phyloP scores from a whole-genome alignment of 2,888 invertebrate genomes.

The Aphodius sticticus region DNA sequence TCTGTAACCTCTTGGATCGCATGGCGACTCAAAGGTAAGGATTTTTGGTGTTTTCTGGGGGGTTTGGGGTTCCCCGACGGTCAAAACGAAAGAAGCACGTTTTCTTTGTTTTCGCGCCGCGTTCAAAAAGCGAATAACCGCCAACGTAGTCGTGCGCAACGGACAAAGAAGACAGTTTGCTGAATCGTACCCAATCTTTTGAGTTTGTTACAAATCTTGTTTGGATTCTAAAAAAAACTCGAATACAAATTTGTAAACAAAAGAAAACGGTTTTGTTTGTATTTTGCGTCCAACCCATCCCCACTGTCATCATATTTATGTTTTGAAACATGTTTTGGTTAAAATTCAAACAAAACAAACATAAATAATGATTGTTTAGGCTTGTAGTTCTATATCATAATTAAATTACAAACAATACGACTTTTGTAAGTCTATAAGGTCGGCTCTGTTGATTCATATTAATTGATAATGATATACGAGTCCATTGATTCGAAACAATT shows the following conservation, averaged over 20 bases:
- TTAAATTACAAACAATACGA: not conserved
- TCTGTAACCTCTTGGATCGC: constrained; percentile 34
- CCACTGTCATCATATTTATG: no score
- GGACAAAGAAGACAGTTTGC: not conserved
- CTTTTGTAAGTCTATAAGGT: not conserved
- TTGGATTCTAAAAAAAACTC: not conserved
- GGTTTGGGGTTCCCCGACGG: not conserved
- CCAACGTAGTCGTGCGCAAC: not conserved
- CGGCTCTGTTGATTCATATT: not conserved
- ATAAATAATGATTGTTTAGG: no score
- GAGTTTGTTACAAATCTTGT: no score
- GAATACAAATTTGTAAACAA: not conserved
- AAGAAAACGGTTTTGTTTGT: not conserved
- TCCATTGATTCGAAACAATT: not conserved
- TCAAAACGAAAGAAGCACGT: not conserved
- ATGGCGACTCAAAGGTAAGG: constrained; percentile 55
- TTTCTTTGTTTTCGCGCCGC: not conserved
- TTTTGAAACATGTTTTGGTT: no score
- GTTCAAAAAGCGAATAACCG: not conserved
- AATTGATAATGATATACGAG: not conserved
- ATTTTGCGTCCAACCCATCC: not conserved
- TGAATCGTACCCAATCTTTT: no score
- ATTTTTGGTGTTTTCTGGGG: not conserved
- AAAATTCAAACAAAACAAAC: no score
- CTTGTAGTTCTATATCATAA: not conserved